Conservation (phyloP, 2,113 vertebrate genomes). For the Oxyruncus cristatus region DNA sequence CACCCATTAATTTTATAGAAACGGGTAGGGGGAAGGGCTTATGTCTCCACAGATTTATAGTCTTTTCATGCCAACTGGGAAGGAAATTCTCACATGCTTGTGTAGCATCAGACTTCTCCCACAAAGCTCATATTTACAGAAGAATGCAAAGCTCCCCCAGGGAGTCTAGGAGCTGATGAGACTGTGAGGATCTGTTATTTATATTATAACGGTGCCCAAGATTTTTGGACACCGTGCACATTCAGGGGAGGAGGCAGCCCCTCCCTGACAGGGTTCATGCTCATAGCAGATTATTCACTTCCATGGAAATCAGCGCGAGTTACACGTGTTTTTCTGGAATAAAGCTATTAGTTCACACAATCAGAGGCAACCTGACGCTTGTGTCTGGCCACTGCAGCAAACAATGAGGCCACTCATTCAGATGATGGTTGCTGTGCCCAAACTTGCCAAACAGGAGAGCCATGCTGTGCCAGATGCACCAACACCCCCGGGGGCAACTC, state of each 20-base stretch:
- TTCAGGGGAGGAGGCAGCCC: not conserved
- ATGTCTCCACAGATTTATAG: constrained; percentile 53
- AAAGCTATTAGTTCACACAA: constrained; percentile 1
- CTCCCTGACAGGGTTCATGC: not conserved
- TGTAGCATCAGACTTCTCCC: constrained; percentile 59
- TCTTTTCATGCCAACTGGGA: constrained; percentile 44
- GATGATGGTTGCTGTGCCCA: not conserved
- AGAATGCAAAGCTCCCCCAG: constrained; percentile 52
- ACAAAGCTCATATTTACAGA: constrained; percentile 61
- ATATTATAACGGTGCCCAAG: constrained; percentile 14
- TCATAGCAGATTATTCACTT: constrained; percentile 34
- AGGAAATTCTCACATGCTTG: constrained; percentile 52
- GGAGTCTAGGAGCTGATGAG: constrained; percentile 56
- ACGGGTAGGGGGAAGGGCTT: constrained; percentile 9
- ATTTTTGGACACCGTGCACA: not conserved
- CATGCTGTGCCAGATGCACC: not conserved
- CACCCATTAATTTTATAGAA: constrained; percentile 62
- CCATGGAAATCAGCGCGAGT: constrained; percentile 1
- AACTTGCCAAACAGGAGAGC: not conserved
- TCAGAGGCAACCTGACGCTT: constrained; percentile 27
- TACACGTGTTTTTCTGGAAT: constrained; percentile 11
- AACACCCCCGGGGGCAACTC: not conserved
- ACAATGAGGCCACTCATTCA: constrained; percentile 31
- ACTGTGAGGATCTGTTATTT: constrained; percentile 49
- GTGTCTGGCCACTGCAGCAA: not conserved